Conservation (phyloP, 1,140 invertebrate species). For the Calephelis virginiensis region DNA sequence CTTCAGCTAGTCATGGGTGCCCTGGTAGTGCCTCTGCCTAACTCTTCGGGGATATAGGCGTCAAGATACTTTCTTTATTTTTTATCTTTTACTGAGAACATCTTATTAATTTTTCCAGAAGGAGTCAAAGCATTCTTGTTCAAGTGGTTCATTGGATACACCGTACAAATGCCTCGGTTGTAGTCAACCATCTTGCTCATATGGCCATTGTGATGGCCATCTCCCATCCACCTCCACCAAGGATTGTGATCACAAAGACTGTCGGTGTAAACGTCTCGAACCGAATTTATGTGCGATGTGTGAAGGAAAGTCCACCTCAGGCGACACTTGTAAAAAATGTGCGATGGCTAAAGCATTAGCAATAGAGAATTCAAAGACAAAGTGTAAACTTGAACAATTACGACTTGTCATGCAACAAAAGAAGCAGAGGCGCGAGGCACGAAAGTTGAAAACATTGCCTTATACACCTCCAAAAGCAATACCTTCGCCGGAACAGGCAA, state of each 20-base stretch:
- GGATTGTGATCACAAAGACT: conserved; percentile 40
- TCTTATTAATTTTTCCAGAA: conserved; percentile 47
- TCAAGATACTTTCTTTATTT: too few relatives aligned
- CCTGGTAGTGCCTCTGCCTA: too few relatives aligned
- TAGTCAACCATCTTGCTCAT: conserved; percentile 50
- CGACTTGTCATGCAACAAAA: conserved; percentile 93
- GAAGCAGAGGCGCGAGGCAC: conserved; percentile 87
- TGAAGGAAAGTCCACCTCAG: conserved; percentile 34
- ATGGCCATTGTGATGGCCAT: conserved; percentile 63
- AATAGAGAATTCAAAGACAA: conserved; percentile 87
- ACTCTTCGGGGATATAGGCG: too few relatives aligned
- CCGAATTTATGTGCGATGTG: conserved; percentile 50
- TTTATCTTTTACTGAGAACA: too few relatives aligned
- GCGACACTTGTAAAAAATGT: conserved; percentile 63
- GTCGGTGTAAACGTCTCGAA: conserved; percentile 41
- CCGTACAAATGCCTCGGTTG: conserved; percentile 50
- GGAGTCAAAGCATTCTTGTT: conserved; percentile 54
- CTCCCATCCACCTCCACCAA: conserved; percentile 38
- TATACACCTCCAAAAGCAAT: conserved; percentile 78
- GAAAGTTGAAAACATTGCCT: conserved; percentile 86
- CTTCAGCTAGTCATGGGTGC: too few relatives aligned
- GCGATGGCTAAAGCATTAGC: conserved; percentile 75
- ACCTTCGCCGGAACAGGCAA: conserved; percentile 43
- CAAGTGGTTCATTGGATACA: conserved; percentile 37
- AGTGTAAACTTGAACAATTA: conserved; percentile 91